A percentile compares a stretch with the other conserved stretches of the same genome.
phyloP scores from a whole-genome alignment of 2,797 vertebrate species.

The Centroberyx gerrardi region DNA sequence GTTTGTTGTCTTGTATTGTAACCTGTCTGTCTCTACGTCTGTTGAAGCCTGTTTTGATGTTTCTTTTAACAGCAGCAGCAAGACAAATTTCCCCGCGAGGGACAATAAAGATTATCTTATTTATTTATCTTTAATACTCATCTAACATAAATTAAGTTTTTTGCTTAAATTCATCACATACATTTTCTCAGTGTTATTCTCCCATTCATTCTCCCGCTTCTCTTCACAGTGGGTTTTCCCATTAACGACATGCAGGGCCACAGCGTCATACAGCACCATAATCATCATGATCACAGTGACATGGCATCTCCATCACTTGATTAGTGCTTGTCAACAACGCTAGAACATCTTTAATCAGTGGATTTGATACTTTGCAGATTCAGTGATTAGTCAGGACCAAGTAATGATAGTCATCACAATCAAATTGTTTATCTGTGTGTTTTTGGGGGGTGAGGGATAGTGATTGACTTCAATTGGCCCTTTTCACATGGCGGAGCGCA shows the following conservation, averaged over 20 bases:
- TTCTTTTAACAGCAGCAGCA: no score
- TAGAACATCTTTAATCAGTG: constrained; percentile 3
- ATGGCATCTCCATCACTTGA: constrained; percentile 10
- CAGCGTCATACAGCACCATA: not conserved
- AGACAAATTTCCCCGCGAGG: no score
- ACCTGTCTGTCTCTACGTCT: no score
- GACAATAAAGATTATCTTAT: no score
- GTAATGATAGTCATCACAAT: not conserved
- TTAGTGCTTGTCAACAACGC: constrained; percentile 4
- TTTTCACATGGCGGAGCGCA: constrained; percentile 15
- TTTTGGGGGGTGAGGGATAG: not conserved
- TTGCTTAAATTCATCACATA: not conserved
- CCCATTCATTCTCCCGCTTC: not conserved
- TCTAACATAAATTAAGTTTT: not conserved
- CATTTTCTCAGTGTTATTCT: not conserved
- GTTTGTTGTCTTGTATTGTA: no score
- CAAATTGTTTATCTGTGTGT: not conserved
- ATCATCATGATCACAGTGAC: constrained; percentile 8
- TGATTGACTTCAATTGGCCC: constrained; percentile 7
- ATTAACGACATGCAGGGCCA: not conserved
- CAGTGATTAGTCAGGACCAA: not conserved
- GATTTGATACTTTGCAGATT: constrained; percentile 33
- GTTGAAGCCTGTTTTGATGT: no score
- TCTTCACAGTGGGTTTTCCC: not conserved
- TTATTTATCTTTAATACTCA: not conserved